Conservation (phyloP, 2,113 vertebrate species). For the Melanocharis versteri region DNA sequence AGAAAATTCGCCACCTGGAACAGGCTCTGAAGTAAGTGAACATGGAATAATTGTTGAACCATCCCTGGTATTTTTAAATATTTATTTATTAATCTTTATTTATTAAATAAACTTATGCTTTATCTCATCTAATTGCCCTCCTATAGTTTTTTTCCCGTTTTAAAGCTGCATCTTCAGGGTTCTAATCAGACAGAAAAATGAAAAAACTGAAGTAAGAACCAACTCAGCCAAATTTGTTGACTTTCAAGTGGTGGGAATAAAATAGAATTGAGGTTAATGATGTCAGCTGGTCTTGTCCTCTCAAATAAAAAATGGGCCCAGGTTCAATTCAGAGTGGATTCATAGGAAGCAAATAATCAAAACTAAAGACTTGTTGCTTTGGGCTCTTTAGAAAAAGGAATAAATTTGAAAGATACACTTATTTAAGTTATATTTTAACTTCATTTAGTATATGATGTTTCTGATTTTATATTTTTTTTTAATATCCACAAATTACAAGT, state of each 20-base stretch:
- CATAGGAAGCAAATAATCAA: neutral
- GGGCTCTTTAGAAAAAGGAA: neutral
- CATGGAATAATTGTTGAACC: neutral
- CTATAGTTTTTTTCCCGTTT: neutral
- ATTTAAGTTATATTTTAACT: neutral
- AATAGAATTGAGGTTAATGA: neutral
- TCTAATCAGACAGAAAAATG: neutral
- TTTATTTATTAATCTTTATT: neutral
- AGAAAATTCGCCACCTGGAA: conserved; percentile 67
- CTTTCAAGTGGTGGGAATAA: conserved; percentile 11
- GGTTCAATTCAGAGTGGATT: neutral
- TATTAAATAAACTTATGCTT: neutral
- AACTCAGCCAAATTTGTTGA: neutral
- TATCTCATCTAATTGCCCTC: neutral
- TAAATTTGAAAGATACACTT: neutral
- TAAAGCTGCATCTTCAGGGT: neutral
- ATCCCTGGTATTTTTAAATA: neutral
- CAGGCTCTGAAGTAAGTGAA: conserved; percentile 73
- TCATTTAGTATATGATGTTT: neutral
- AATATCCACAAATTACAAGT: neutral
- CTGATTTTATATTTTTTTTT: neutral
- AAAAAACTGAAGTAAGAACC: neutral
- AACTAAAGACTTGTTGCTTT: neutral
- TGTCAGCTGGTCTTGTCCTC: neutral
- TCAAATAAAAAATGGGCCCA: neutral